phyloP scores from a whole-genome alignment of 2,113 vertebrate genomes.

The Cynoglossus semilaevis region DNA sequence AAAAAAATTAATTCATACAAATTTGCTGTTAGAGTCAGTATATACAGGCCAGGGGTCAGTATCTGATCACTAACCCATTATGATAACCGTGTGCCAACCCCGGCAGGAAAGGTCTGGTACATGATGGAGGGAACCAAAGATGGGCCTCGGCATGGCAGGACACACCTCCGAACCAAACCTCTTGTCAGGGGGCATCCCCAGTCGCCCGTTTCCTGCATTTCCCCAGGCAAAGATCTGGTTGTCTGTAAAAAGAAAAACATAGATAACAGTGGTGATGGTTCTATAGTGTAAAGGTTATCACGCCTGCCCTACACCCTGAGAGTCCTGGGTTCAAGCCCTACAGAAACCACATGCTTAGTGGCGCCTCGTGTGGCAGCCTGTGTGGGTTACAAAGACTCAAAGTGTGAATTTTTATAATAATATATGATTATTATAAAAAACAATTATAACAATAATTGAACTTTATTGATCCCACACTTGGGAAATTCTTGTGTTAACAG shows the following conservation, averaged over 20 bases:
- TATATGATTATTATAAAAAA: too few species aligned
- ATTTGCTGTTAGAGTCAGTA: neutral
- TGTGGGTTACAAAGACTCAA: too few species aligned
- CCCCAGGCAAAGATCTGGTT: slow-evolving; percentile 99
- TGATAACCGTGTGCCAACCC: slow-evolving; percentile 98
- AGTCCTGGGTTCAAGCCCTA: too few species aligned
- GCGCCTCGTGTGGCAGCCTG: too few species aligned
- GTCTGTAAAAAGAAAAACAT: slow-evolving; percentile 71
- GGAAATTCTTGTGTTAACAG: too few species aligned
- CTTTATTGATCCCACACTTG: too few species aligned
- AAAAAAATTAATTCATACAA: neutral
- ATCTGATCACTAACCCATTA: slow-evolving; percentile 83
- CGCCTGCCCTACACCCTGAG: too few species aligned
- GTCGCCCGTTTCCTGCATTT: slow-evolving; percentile 93
- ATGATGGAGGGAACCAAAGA: slow-evolving; percentile 96
- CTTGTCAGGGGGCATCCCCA: slow-evolving; percentile 94
- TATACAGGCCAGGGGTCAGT: neutral
- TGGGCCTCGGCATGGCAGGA: slow-evolving; percentile 93
- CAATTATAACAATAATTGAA: too few species aligned
- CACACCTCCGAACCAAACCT: slow-evolving; percentile 94
- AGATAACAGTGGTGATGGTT: neutral
- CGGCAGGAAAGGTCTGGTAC: slow-evolving; percentile 94
- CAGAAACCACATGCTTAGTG: too few species aligned
- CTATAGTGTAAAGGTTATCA: too few species aligned
- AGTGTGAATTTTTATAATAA: too few species aligned